These are phyloP conservation scores for Polymixis flavicincta DNA, from an alignment of 2,888 invertebrate species.

Conservation along the genomic window DNA sequence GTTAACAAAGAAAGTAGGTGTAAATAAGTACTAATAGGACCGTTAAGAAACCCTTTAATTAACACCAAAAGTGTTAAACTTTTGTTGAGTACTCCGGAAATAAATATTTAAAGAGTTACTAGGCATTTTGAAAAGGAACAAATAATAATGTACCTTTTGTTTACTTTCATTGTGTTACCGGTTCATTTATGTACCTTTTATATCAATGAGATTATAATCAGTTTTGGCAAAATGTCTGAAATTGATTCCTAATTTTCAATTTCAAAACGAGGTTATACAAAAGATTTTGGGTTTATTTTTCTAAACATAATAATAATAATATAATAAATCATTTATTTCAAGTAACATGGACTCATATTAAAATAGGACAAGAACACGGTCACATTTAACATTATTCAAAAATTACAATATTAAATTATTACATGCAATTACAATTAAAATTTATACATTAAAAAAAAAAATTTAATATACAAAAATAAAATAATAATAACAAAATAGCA, in stretches of 20 bases:
- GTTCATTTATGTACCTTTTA: neutral
- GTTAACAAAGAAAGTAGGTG: neutral
- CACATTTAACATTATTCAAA: no score
- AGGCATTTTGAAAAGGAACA: constrained; percentile 29
- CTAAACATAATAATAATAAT: no score
- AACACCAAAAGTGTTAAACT: constrained; percentile 73
- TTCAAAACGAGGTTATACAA: neutral
- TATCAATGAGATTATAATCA: neutral
- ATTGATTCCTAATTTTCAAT: neutral
- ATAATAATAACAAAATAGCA: no score
- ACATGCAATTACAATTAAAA: no score
- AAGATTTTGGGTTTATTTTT: no score
- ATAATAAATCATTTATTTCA: no score
- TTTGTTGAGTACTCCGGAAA: constrained; percentile 65
- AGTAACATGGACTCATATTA: no score
- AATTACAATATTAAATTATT: no score
- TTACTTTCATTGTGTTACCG: neutral
- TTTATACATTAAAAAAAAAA: no score
- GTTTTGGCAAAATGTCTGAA: neutral
- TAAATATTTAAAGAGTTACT: constrained; percentile 70
- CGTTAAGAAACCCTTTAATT: constrained; percentile 63
- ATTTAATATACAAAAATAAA: no score
- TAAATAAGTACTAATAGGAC: constrained; percentile 46
- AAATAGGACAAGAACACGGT: no score
- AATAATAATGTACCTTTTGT: neutral